Conservation (phyloP, 2,888 invertebrate genomes). For the Erynnis tages region DNA sequence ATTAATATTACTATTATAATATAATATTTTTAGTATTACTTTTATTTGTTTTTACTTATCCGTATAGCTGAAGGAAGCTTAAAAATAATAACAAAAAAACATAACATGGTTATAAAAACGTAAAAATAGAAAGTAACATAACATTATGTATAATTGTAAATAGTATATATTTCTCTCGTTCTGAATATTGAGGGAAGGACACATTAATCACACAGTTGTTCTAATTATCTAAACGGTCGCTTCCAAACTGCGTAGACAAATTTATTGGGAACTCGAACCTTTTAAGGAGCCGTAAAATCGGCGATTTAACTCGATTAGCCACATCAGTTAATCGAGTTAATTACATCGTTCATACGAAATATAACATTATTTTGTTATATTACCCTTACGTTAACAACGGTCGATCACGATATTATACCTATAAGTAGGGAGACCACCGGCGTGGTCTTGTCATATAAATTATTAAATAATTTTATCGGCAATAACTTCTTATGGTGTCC, state of each 20-base stretch:
- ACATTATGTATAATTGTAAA: no score
- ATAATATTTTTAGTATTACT: no score
- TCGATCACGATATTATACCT: not conserved
- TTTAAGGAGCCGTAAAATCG: constrained; percentile 48
- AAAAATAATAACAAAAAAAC: no score
- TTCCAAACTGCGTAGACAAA: constrained; percentile 39
- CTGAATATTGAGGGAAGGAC: not conserved
- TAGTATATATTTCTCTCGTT: no score
- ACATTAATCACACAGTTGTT: constrained; percentile 36
- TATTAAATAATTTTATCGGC: constrained; percentile 32
- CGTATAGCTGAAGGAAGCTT: no score
- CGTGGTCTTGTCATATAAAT: constrained; percentile 39
- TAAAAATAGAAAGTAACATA: no score
- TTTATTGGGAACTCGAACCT: constrained; percentile 37
- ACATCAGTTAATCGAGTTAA: constrained; percentile 45
- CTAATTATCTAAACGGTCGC: constrained; percentile 40
- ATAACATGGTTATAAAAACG: no score
- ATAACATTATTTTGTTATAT: constrained; percentile 24
- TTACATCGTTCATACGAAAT: constrained; percentile 33
- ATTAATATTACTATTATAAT: no score
- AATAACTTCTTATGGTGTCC: not conserved
- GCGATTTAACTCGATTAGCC: constrained; percentile 43
- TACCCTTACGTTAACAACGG: not conserved
- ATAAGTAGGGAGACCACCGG: not conserved
- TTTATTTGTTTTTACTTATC: no score